These are phyloP conservation scores for Rhaphigaster nebulosa DNA, from an alignment of 2,888 invertebrate species.

Conservation along the genomic window DNA sequence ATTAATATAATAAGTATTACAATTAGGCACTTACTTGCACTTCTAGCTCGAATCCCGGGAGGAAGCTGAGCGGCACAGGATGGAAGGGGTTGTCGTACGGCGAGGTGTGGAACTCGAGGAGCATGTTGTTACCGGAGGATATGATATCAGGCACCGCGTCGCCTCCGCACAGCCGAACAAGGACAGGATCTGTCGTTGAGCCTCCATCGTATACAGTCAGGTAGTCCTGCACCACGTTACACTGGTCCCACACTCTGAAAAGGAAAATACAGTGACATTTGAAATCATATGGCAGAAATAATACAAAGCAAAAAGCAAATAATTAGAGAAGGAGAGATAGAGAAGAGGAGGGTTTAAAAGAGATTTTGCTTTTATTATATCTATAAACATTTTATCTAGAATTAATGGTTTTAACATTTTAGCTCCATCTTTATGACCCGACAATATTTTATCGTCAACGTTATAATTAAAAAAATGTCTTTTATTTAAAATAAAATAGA, in stretches of 20 bases:
- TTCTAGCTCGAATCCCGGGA: conserved; percentile 86
- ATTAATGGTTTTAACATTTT: no score
- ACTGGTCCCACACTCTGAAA: conserved; percentile 83
- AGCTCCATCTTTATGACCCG: no score
- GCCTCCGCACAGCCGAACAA: conserved; percentile 85
- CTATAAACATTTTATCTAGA: no score
- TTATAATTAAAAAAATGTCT: no score
- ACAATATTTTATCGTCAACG: no score
- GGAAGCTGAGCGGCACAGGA: conserved; percentile 81
- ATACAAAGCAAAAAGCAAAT: no score
- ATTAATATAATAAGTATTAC: background rate
- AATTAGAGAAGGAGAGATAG: no score
- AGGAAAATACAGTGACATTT: background rate
- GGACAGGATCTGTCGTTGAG: conserved; percentile 75
- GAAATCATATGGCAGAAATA: no score
- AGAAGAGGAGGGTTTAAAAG: no score
- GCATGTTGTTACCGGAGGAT: conserved; percentile 82
- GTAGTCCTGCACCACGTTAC: conserved; percentile 86
- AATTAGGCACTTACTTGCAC: conserved; percentile 75
- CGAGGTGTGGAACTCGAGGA: conserved; percentile 85
- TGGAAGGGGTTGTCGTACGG: conserved; percentile 87
- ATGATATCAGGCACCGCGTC: conserved; percentile 86
- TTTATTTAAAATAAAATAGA: no score
- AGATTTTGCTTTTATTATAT: no score
- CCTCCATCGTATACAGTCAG: conserved; percentile 86